Percentiles rank a stretch among this genome's conserved stretches.
These are phyloP conservation scores for Hylaeus volcanicus DNA, from an alignment of 1,140 invertebrate genomes.

Conservation along the genomic window DNA sequence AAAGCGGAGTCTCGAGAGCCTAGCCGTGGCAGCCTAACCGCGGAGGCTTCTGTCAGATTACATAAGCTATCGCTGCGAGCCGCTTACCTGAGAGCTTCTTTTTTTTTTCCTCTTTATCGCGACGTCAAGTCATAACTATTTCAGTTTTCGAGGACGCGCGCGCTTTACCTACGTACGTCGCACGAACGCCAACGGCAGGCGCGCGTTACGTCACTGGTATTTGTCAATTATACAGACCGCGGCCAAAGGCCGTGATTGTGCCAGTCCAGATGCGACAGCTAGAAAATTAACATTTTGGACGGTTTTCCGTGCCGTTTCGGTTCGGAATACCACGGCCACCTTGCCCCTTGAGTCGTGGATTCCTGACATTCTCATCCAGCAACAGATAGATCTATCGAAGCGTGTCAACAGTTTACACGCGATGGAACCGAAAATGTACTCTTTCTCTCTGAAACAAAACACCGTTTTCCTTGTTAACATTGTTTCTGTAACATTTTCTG, in stretches of 20 bases:
- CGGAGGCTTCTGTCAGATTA: constrained; percentile 21
- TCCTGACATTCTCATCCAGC: constrained; percentile 7
- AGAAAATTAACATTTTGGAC: constrained; percentile 17
- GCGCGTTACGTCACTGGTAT: constrained; percentile 48
- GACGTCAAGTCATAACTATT: constrained; percentile 64
- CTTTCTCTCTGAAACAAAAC: too few species aligned
- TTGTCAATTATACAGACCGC: constrained; percentile 58
- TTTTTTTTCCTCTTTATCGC: constrained; percentile 28
- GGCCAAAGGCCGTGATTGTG: constrained; percentile 50
- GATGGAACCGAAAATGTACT: too few species aligned
- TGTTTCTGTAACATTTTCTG: too few species aligned
- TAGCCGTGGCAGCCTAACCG: background rate
- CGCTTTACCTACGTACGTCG: constrained; percentile 3
- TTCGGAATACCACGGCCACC: background rate
- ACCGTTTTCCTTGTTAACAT: too few species aligned
- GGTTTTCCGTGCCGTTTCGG: constrained; percentile 26
- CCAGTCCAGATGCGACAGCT: constrained; percentile 24
- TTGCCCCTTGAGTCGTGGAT: background rate
- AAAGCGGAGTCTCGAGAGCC: background rate
- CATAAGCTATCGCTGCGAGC: constrained; percentile 31
- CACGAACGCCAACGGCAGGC: background rate
- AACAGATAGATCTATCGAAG: background rate
- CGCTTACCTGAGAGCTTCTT: constrained; percentile 26
- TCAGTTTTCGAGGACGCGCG: constrained; percentile 66
- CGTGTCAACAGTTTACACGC: background rate